These are phyloP conservation scores for Fregetta grallaria DNA, from an alignment of 2,113 vertebrate species.

Conservation along the genomic window DNA sequence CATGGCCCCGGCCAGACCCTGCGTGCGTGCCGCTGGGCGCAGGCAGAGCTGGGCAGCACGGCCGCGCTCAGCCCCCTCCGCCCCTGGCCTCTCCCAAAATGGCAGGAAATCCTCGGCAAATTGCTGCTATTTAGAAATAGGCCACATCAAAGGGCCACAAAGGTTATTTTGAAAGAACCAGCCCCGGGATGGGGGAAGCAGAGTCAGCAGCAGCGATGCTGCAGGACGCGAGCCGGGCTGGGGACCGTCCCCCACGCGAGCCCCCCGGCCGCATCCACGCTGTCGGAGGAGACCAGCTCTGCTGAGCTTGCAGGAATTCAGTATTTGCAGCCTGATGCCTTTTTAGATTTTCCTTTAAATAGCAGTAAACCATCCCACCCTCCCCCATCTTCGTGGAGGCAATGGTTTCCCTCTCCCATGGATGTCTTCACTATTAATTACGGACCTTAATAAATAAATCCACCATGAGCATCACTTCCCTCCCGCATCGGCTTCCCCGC, in stretches of 20 bases:
- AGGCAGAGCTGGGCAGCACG: background rate
- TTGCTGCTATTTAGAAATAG: background rate
- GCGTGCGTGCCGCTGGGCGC: background rate
- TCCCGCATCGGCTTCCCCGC: background rate
- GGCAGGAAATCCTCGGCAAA: background rate
- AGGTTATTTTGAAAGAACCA: background rate
- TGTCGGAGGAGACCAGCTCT: background rate
- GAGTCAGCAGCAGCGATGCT: background rate
- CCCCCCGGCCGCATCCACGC: background rate
- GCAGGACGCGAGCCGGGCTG: background rate
- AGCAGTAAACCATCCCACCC: background rate
- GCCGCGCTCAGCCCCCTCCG: rapidly evolving
- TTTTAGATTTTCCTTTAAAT: background rate
- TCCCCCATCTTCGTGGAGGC: background rate
- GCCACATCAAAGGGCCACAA: background rate
- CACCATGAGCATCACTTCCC: background rate
- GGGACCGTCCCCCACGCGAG: rapidly evolving
- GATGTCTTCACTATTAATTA: background rate
- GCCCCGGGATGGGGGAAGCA: background rate
- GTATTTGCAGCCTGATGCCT: background rate
- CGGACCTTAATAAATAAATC: background rate
- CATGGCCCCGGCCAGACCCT: background rate
- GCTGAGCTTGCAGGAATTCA: background rate
- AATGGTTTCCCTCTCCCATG: background rate
- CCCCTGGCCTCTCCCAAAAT: background rate